phyloP scores from a whole-genome alignment of 2,888 invertebrate species.

The Macrophya alboannulata region DNA sequence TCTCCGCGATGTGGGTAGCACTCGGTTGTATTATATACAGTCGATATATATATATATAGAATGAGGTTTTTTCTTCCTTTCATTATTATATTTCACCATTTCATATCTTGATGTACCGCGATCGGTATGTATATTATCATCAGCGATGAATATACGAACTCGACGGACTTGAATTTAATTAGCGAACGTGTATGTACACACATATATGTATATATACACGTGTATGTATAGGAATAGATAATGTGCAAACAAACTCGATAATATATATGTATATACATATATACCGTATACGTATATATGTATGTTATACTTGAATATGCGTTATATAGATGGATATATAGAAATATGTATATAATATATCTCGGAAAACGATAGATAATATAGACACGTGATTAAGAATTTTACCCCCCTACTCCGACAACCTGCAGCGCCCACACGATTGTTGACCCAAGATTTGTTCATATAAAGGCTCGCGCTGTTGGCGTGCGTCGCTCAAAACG shows the following conservation, averaged over 20 bases:
- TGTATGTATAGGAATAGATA: not conserved
- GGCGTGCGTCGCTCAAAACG: slow-evolving; percentile 54
- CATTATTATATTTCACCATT: not conserved
- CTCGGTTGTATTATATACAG: not conserved
- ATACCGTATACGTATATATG: not conserved
- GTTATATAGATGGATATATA: too few species aligned
- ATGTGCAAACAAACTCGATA: not conserved
- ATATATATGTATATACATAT: not conserved
- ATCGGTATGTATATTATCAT: not conserved
- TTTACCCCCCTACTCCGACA: not conserved
- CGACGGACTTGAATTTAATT: not conserved
- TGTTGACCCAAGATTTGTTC: slow-evolving; percentile 55
- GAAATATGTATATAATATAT: not conserved
- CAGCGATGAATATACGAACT: not conserved
- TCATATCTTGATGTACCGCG: not conserved
- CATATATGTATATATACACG: not conserved
- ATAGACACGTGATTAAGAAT: slow-evolving; percentile 38
- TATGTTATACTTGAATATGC: too few species aligned
- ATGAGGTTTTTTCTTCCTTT: not conserved
- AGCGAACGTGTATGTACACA: not conserved
- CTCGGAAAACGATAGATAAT: slow-evolving; percentile 22
- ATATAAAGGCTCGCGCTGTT: slow-evolving; percentile 44
- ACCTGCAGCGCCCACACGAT: slow-evolving; percentile 45
- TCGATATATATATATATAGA: not conserved
- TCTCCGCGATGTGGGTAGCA: not conserved